Percentiles rank a stretch among this genome's conserved stretches.
Conservation (phyloP, 1,140 invertebrate species). For the Nylanderia fulva region DNA sequence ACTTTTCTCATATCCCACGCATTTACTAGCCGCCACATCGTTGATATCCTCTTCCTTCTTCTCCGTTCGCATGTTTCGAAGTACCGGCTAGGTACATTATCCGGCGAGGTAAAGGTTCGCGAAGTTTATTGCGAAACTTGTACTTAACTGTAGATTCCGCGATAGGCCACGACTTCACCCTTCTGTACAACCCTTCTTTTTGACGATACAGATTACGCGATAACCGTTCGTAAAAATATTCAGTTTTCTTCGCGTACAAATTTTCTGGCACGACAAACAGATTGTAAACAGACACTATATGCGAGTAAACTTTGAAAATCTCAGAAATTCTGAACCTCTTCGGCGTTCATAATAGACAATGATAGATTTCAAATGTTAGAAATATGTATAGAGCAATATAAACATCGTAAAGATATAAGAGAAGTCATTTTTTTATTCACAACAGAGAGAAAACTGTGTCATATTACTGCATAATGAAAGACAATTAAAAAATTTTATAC, state of each 20-base stretch:
- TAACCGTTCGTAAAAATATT: slow-evolving; percentile 11
- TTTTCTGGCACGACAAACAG: background rate
- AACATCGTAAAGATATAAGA: background rate
- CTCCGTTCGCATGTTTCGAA: slow-evolving; percentile 41
- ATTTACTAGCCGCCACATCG: slow-evolving; percentile 34
- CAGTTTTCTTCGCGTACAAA: background rate
- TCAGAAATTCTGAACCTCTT: background rate
- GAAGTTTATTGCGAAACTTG: slow-evolving; percentile 63
- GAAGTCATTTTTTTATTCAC: background rate
- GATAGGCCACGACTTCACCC: slow-evolving; percentile 48
- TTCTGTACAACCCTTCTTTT: background rate
- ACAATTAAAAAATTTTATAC: background rate
- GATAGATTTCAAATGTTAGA: background rate
- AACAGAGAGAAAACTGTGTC: background rate
- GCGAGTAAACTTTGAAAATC: background rate
- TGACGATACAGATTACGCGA: background rate
- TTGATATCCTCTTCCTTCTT: slow-evolving; percentile 44
- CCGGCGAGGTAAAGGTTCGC: slow-evolving; percentile 51
- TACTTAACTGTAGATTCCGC: slow-evolving; percentile 57
- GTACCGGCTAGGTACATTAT: slow-evolving; percentile 42
- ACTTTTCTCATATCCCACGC: slow-evolving; percentile 57
- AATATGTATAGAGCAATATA: background rate
- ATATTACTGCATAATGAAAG: background rate
- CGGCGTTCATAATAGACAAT: background rate
- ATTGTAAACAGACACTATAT: background rate